Evolutionary conservation across 2,797 vertebrate species (phyloP).

Genomic region (Crypturellus tataupa): DNA sequence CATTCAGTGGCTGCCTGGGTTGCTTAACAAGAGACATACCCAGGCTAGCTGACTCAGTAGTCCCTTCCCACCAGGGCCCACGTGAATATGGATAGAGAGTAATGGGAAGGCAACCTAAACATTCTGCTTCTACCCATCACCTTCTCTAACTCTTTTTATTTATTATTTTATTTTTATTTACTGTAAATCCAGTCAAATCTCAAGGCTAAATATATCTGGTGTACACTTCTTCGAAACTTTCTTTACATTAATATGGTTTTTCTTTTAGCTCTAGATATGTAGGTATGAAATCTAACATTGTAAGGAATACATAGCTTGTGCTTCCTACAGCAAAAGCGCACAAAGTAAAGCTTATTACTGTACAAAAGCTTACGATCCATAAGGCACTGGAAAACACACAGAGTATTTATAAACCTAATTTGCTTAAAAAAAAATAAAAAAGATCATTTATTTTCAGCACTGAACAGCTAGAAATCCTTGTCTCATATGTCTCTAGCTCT

Average conservation of each 20-base stretch:
- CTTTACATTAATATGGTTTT: not conserved
- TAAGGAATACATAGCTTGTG: not conserved
- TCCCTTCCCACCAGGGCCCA: too few relatives aligned
- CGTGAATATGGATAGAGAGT: not conserved
- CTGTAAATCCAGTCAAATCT: not conserved
- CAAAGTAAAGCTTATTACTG: not conserved
- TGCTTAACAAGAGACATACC: not conserved
- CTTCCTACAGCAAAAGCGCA: not conserved
- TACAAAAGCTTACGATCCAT: fast-evolving
- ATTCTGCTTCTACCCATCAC: not conserved
- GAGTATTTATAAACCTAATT: not conserved
- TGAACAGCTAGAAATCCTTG: not conserved
- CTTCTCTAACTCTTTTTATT: not conserved
- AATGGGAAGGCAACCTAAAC: not conserved
- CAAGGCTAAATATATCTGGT: not conserved
- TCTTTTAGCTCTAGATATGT: not conserved
- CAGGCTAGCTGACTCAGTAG: not conserved
- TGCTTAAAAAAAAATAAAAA: not conserved
- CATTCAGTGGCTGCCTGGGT: not conserved
- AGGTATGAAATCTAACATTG: fast-evolving
- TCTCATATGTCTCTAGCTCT: not conserved
- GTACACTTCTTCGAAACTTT: not conserved
- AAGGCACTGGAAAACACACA: not conserved
- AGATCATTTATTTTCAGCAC: not conserved
- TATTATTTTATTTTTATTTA: not conserved